These are phyloP conservation scores for Trichomycterus rosablanca DNA, from an alignment of 2,113 vertebrate genomes.

Conservation along the genomic window DNA sequence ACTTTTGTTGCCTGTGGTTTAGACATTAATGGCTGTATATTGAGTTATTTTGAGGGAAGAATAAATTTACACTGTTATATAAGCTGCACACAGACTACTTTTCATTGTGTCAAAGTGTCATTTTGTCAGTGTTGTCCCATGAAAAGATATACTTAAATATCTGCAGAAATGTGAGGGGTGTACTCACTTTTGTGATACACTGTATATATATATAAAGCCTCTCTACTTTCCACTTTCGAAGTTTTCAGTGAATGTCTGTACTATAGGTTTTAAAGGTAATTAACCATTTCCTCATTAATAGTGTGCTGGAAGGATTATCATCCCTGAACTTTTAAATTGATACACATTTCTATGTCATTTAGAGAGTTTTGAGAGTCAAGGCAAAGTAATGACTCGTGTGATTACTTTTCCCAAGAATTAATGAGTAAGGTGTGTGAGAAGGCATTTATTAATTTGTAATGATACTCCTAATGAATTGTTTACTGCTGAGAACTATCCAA, in stretches of 20 bases:
- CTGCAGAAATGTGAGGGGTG: too few relatives aligned
- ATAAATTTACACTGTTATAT: too few relatives aligned
- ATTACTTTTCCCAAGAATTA: slow-evolving; percentile 25
- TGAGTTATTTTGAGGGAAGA: too few relatives aligned
- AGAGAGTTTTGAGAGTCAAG: slow-evolving; percentile 1
- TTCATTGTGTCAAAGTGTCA: too few relatives aligned
- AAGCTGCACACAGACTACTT: too few relatives aligned
- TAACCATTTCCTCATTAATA: slow-evolving; percentile 12
- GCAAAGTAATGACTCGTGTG: slow-evolving; percentile 31
- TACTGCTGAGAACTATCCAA: background rate
- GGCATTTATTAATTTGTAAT: slow-evolving; percentile 24
- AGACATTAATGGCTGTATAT: too few relatives aligned
- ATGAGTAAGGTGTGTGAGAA: slow-evolving; percentile 12
- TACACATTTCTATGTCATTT: slow-evolving; percentile 11
- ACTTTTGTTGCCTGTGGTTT: too few relatives aligned
- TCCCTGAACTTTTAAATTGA: slow-evolving; percentile 7
- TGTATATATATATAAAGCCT: too few relatives aligned
- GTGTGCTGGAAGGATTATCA: slow-evolving; percentile 4
- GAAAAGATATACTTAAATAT: too few relatives aligned
- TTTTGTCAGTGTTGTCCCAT: too few relatives aligned
- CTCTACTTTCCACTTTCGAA: too few relatives aligned
- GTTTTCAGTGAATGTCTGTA: background rate
- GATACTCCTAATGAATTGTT: slow-evolving; percentile 22
- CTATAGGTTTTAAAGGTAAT: background rate
- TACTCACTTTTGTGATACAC: too few relatives aligned